Evolutionary conservation across 2,888 invertebrate species (phyloP).

Genomic region (Luperina testacea): DNA sequence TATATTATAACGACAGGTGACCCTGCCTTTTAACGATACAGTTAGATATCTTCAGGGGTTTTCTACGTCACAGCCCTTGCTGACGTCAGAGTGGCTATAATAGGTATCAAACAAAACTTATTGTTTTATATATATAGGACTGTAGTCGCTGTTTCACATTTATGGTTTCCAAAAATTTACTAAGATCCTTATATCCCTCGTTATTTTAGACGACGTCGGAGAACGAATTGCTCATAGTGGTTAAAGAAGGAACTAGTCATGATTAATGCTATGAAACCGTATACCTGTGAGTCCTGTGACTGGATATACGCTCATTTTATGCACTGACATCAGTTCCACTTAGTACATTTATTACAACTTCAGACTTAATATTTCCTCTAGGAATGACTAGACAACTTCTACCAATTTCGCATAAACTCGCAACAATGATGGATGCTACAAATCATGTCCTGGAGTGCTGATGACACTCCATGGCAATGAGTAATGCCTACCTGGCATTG

Average conservation of each 20-base stretch:
- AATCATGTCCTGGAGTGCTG: not conserved
- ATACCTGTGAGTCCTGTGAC: conserved; percentile 18
- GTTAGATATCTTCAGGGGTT: not conserved
- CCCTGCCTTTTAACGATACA: not conserved
- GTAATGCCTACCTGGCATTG: not conserved
- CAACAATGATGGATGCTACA: not conserved
- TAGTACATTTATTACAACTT: conserved; percentile 17
- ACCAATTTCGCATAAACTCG: not conserved
- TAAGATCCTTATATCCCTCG: not conserved
- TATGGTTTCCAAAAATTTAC: not conserved
- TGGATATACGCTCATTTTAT: conserved; percentile 27
- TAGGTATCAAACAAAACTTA: not conserved
- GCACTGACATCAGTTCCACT: conserved; percentile 41
- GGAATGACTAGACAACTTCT: conserved; percentile 7
- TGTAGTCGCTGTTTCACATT: not conserved
- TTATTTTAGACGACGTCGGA: not conserved
- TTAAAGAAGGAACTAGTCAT: conserved; percentile 7
- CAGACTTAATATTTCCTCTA: conserved; percentile 26
- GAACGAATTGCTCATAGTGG: not conserved
- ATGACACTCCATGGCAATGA: not conserved
- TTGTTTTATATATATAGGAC: not conserved
- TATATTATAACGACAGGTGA: not conserved
- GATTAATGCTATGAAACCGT: conserved; percentile 21
- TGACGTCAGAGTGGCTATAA: not conserved
- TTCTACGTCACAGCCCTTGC: not conserved